Base-by-base conservation (phyloP, 2,888 invertebrate species). In the Nomada fucata region DNA sequence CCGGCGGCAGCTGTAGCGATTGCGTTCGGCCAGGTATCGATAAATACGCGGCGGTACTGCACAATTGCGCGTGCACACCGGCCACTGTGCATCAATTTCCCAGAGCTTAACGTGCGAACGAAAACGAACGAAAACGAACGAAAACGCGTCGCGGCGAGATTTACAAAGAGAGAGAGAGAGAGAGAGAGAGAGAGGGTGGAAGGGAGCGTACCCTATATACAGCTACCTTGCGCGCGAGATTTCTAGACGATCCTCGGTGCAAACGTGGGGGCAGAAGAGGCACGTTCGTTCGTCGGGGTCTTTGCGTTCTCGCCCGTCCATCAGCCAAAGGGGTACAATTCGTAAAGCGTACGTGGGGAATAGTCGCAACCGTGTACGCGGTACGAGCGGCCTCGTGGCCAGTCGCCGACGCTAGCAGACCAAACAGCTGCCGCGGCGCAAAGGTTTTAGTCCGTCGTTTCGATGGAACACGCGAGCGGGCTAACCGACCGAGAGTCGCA, bases 341-440 rank as follows among this genome's bases (percentile, higher is more conserved):
- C 10, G 47, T 3, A 15, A 47, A 47, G 47, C 47, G 13, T 47
- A 47, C 47, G 47, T 10, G 47, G 47, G 15, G 15, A 47, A 47
- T 47, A 13, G 11, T 10, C 13, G 47, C 47, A 47, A 13, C 11
- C 2, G 47, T 47, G 15, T 47, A 15, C 13, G 15, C 15, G 15
- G 13, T 4, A 0, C 47, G 3, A 47, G 47, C 47, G 15, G 11
- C 89, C 86, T 89, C 91, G 89, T 90, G 90, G 90, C 88, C 91
- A 89, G 84, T 89, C 90, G 91, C 92, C 92, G 92, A 92, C 91
- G 91, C 90, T 89, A 85, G 87, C 87, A 74, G 91, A 90, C 89
- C 90, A 89, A 89, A 87, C 87, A 82, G 80, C 57, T 44, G 70
- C 64, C 63, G 23, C 44, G 57, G 42, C 36, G 36, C 63, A 29